A percentile compares a stretch with the other conserved stretches of the same genome.
These are phyloP conservation scores for Drosophila asahinai DNA, from an alignment of 1,140 invertebrate species.

Conservation along the genomic window DNA sequence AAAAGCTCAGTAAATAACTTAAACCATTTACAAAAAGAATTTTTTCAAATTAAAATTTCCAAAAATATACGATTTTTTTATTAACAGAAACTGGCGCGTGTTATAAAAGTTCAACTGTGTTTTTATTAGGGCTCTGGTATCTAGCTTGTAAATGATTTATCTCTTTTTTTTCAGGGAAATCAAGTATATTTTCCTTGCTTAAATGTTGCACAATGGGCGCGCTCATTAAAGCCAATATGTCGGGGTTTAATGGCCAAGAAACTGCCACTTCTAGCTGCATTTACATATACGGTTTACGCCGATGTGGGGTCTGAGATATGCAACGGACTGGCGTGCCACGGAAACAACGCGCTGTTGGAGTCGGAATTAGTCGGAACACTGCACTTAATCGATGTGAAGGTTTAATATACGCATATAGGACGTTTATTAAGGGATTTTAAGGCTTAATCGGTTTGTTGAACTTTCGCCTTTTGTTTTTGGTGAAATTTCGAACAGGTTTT, in stretches of 20 bases:
- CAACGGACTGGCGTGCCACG: conserved; percentile 20
- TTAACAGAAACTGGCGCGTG: too few species aligned
- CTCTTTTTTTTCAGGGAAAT: not conserved
- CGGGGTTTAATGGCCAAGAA: conserved; percentile 37
- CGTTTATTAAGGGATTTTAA: conserved; percentile 24
- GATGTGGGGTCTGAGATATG: conserved; percentile 3
- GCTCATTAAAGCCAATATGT: conserved; percentile 6
- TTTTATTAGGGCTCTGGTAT: not conserved
- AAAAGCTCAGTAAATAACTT: not conserved
- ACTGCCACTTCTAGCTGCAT: conserved; percentile 5
- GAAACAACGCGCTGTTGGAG: conserved; percentile 9
- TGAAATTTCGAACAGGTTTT: conserved; percentile 32
- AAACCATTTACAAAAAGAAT: not conserved
- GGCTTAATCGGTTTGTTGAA: conserved; percentile 32
- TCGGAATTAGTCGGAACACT: conserved; percentile 16
- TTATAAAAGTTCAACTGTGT: not conserved
- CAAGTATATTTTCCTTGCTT: not conserved
- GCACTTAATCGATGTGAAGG: conserved; percentile 40
- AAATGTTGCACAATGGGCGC: not conserved
- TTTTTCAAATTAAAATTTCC: not conserved
- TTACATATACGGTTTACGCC: not conserved
- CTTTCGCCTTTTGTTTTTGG: conserved; percentile 12
- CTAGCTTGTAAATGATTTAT: conserved; percentile 1
- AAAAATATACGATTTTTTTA: too few species aligned
- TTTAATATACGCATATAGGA: conserved; percentile 12